phyloP scores from a whole-genome alignment of 2,797 vertebrate species.

The Ammospiza maritima region DNA sequence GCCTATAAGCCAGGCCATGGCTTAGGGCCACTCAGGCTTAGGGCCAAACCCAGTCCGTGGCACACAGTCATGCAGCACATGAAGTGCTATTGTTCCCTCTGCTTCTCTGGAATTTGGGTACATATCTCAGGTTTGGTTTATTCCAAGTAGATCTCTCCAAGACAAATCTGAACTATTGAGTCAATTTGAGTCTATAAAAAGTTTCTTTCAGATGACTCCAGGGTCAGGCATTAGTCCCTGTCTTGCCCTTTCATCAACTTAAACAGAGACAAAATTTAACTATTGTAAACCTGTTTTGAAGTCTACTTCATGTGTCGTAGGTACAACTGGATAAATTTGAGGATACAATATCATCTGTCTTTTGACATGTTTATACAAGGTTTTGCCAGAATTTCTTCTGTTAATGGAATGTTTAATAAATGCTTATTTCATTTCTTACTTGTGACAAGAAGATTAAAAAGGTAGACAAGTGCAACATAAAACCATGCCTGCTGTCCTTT shows the following conservation, averaged over 20 bases:
- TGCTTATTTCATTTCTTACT: background rate
- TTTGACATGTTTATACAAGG: background rate
- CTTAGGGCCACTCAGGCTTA: background rate
- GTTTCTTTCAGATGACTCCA: background rate
- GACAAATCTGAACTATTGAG: background rate
- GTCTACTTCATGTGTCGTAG: background rate
- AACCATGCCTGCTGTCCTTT: background rate
- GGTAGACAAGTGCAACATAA: background rate
- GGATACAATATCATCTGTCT: background rate
- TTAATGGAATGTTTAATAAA: constrained; percentile 5
- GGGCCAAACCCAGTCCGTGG: background rate
- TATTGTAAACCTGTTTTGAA: background rate
- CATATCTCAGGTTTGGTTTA: background rate
- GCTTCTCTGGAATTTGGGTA: background rate
- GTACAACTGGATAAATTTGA: background rate
- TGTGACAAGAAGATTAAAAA: constrained; percentile 9
- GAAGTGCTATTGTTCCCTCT: background rate
- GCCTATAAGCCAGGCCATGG: background rate
- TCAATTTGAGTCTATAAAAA: background rate
- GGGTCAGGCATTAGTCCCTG: background rate
- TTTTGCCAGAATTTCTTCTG: background rate
- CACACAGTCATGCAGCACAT: background rate
- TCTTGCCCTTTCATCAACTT: background rate
- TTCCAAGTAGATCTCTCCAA: background rate
- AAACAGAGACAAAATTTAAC: background rate